Percentiles rank a stretch among this genome's conserved stretches.
phyloP scores from a whole-genome alignment of 2,888 invertebrate genomes.

The Patella ulyssiponensis region DNA sequence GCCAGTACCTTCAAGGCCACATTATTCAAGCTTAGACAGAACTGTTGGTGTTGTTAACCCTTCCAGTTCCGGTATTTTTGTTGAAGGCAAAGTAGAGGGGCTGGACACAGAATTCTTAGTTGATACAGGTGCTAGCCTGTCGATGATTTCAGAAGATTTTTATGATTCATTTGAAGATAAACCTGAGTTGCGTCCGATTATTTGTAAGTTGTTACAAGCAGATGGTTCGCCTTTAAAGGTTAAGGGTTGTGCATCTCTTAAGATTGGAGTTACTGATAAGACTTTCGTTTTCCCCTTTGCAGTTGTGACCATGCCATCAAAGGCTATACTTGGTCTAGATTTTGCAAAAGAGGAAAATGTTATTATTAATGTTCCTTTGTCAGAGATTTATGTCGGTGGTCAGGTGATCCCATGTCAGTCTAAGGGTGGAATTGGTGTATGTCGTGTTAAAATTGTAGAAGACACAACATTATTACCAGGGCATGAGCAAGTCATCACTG shows the following conservation, averaged over 20 bases:
- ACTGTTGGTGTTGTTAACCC: background rate
- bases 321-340: background rate
- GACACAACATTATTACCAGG: background rate
- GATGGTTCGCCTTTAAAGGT: background rate
- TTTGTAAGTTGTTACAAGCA: background rate
- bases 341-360: background rate
- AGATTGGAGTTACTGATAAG: background rate
- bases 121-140: background rate
- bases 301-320: background rate
- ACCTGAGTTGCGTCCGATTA: background rate
- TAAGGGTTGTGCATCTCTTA: background rate
- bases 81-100: background rate
- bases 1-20: no score
- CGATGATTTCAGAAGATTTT: background rate
- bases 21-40: background rate
- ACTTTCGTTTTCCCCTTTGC: background rate
- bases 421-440: slow-evolving; percentile 6
- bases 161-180: background rate
- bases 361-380: background rate
- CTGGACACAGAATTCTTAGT: background rate
- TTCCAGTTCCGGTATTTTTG: background rate
- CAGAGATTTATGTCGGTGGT: background rate
- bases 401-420: background rate
- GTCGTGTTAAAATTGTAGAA: background rate
- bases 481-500: background rate